Conservation (phyloP, 2,113 vertebrate genomes). For the Callorhinus ursinus region DNA sequence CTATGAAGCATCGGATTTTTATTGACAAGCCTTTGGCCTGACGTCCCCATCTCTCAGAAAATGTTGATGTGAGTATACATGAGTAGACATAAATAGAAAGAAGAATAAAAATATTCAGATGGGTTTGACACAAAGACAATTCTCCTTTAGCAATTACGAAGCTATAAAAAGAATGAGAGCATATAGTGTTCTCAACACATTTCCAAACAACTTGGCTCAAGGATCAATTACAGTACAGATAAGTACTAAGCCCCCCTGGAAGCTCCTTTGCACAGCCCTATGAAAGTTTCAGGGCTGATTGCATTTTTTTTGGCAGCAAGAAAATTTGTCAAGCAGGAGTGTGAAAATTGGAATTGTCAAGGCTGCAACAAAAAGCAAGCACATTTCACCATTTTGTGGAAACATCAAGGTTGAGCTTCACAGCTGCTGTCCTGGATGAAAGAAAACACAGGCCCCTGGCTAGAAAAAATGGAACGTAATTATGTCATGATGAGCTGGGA, state of each 20-base stretch:
- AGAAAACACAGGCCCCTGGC: conserved; percentile 81
- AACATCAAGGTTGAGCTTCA: conserved; percentile 83
- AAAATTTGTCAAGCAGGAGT: conserved; percentile 69
- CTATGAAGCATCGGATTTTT: conserved; percentile 23
- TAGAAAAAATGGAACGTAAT: conserved; percentile 82
- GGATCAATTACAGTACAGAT: conserved; percentile 72
- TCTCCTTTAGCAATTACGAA: conserved; percentile 67
- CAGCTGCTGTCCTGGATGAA: conserved; percentile 83
- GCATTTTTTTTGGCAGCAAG: conserved; percentile 53
- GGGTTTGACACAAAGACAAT: conserved; percentile 67
- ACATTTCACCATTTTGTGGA: conserved; percentile 78
- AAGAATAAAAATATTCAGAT: conserved; percentile 59
- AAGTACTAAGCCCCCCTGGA: conserved; percentile 40
- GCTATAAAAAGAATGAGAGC: conserved; percentile 74
- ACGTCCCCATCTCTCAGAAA: conserved; percentile 42
- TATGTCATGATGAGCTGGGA: conserved; percentile 86
- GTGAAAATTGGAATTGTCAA: conserved; percentile 79
- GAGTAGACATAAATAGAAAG: conserved; percentile 63
- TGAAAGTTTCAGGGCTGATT: conserved; percentile 66
- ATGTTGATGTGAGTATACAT: not conserved
- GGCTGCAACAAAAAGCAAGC: conserved; percentile 77
- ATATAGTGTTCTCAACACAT: conserved; percentile 59
- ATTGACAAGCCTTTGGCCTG: conserved; percentile 52
- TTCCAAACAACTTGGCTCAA: conserved; percentile 71
- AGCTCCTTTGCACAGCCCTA: conserved; percentile 52